Percentiles rank a stretch among this genome's conserved stretches.
Evolutionary conservation across 1,140 invertebrate genomes (phyloP).

Genomic region (Lasioglossum baleicum): DNA sequence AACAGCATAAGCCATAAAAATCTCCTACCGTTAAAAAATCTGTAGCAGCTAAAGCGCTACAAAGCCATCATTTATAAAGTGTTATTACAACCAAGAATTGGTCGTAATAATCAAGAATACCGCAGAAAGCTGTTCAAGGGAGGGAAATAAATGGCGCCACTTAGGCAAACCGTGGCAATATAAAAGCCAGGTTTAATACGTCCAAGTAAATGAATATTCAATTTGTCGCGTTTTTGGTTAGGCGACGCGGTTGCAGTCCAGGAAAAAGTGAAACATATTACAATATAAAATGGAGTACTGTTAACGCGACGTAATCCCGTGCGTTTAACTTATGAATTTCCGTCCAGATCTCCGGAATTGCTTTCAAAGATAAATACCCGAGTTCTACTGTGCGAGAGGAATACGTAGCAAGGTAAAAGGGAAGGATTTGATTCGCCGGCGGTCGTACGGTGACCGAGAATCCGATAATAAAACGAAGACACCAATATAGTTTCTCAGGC

Average conservation of each 20-base stretch:
- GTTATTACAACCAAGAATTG: too few relatives aligned
- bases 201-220: neutral
- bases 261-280: neutral
- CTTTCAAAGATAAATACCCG: slow-evolving; percentile 8
- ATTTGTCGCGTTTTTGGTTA: neutral
- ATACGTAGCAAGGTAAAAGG: neutral
- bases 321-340: neutral
- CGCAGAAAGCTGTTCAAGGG: neutral
- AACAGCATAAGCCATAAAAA: too few relatives aligned
- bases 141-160: neutral
- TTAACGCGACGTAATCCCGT: neutral
- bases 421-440: neutral
- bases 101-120: neutral
- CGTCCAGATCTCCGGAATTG: neutral
- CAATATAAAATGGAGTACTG: neutral
- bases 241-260: neutral
- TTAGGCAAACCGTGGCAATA: neutral
- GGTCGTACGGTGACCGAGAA: neutral
- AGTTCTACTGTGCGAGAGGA: neutral
- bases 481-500: neutral
- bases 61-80: too few relatives aligned
- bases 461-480: slow-evolving; percentile 1
- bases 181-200: neutral
- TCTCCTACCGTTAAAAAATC: too few relatives aligned
- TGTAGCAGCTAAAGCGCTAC: too few relatives aligned